A percentile compares a stretch with the other conserved stretches of the same genome.
phyloP scores from a whole-genome alignment of 2,797 vertebrate species.

The Gymnopithys bicolor region DNA sequence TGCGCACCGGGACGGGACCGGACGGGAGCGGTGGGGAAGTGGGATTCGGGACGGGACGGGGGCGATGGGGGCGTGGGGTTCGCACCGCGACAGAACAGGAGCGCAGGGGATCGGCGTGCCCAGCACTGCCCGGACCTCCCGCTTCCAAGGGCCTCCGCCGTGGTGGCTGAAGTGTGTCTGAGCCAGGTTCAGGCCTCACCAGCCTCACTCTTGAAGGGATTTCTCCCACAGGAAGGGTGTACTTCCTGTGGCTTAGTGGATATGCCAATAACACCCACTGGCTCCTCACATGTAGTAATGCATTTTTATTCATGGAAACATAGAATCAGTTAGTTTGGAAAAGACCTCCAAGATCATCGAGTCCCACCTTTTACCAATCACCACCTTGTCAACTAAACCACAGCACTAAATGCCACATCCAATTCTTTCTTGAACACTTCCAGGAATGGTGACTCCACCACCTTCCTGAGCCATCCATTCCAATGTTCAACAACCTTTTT shows the following conservation, averaged over 20 bases:
- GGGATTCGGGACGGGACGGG: no score
- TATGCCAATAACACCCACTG: neutral
- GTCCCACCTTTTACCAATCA: neutral
- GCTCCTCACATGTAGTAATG: neutral
- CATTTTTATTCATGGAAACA: neutral
- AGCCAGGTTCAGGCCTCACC: rapidly evolving
- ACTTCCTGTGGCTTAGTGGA: rapidly evolving
- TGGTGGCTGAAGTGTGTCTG: neutral
- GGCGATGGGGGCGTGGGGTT: no score
- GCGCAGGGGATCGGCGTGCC: neutral
- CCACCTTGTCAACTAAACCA: neutral
- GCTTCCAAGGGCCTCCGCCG: no score
- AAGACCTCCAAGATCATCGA: neutral
- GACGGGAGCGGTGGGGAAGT: no score
- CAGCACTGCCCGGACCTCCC: rapidly evolving
- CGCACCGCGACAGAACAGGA: neutral
- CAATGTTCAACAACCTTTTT: neutral
- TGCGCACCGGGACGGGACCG: no score
- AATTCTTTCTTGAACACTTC: neutral
- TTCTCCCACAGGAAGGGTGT: neutral
- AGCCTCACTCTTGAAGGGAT: neutral
- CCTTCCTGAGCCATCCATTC: neutral
- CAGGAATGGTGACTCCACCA: neutral
- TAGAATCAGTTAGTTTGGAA: neutral
- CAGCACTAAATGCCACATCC: neutral